Evolutionary conservation across 2,888 invertebrate genomes (phyloP).

Genomic region (Nasonovia ribisnigri): DNA sequence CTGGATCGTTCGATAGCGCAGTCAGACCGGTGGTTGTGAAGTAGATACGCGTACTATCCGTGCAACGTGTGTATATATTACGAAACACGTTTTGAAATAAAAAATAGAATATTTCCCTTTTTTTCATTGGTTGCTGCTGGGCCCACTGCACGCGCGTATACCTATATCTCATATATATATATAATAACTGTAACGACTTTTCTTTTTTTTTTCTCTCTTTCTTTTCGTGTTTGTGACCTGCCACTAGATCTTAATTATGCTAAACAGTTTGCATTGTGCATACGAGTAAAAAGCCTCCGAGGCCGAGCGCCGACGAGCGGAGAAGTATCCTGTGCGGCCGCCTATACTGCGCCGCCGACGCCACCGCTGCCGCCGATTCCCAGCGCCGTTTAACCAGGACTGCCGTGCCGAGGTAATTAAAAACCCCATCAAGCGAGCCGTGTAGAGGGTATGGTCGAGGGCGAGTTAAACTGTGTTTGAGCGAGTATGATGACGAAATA

Average conservation of each 20-base stretch:
- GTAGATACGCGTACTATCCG: not conserved
- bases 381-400: constrained; percentile 25
- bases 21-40: constrained; percentile 17
- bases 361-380: not conserved
- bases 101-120: not conserved
- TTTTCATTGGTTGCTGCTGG: constrained; percentile 1
- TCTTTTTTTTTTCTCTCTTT: not conserved
- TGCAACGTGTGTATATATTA: not conserved
- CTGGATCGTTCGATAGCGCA: constrained; percentile 47
- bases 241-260: constrained; percentile 56
- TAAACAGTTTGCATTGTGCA: constrained; percentile 37
- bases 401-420: constrained; percentile 24
- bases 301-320: constrained; percentile 3
- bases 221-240: constrained; percentile 3
- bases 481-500: too few species aligned
- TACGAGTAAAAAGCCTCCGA: not conserved
- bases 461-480: too few species aligned
- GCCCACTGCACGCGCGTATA: not conserved
- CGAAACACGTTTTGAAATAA: not conserved
- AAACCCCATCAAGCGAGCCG: not conserved
- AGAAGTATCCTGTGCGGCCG: constrained; percentile 1
- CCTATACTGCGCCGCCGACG: not conserved
- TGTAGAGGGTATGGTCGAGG: too few species aligned
- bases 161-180: not conserved
- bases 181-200: not conserved